A percentile compares a stretch with the other conserved stretches of the same genome.
Evolutionary conservation across 2,113 vertebrate species (phyloP).

Genomic region (Pangasianodon gigas): DNA sequence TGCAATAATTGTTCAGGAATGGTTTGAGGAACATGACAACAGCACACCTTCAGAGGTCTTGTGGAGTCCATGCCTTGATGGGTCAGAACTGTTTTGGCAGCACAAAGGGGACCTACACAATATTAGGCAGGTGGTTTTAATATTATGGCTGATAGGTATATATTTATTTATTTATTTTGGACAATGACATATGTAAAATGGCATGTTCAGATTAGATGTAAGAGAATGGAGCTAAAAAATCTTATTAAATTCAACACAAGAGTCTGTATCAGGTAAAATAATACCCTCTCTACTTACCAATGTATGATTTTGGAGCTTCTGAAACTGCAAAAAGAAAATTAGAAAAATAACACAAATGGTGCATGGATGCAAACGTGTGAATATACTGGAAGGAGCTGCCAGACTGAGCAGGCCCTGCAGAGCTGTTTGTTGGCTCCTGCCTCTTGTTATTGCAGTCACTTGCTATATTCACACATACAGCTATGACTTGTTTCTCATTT

Average conservation of each 20-base stretch:
- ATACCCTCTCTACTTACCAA: neutral
- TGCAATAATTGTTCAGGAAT: no score
- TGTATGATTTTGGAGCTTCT: slow-evolving; percentile 1
- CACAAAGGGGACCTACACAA: no score
- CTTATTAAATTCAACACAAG: neutral
- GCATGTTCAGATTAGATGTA: neutral
- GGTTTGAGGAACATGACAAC: no score
- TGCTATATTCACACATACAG: slow-evolving; percentile 43
- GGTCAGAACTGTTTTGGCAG: no score
- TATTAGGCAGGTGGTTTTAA: no score
- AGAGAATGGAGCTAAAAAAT: neutral
- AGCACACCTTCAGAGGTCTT: no score
- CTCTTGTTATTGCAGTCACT: slow-evolving; percentile 42
- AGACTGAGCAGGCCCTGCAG: slow-evolving; percentile 33
- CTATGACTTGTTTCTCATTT: slow-evolving; percentile 48
- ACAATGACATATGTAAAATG: neutral
- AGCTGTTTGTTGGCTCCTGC: slow-evolving; percentile 35
- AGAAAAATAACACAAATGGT: slow-evolving; percentile 11
- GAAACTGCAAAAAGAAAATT: slow-evolving; percentile 6
- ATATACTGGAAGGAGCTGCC: slow-evolving; percentile 24
- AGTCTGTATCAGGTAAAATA: neutral
- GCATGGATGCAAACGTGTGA: slow-evolving; percentile 38
- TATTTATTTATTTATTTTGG: slow-evolving; percentile 8
- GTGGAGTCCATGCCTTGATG: no score
- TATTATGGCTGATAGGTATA: no score